A percentile compares a stretch with the other conserved stretches of the same genome.
Conservation (phyloP, 2,797 vertebrate genomes). For the Tiaroga cobitis region DNA sequence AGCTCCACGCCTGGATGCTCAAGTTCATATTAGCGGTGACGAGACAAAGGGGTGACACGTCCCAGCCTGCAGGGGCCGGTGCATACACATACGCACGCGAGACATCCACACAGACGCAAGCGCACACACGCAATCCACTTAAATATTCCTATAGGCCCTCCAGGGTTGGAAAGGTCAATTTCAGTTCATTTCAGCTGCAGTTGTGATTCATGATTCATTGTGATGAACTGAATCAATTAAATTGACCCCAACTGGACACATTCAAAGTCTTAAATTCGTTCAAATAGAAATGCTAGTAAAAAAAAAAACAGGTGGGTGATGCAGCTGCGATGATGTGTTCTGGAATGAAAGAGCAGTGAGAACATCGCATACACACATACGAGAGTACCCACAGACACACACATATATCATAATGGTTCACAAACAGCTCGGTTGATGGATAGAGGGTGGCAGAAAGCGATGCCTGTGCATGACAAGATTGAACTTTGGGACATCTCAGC, state of each 20-base stretch:
- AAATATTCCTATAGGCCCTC: slow-evolving; percentile 36
- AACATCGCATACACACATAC: slow-evolving; percentile 37
- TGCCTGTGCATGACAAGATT: slow-evolving; percentile 78
- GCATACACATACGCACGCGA: slow-evolving; percentile 31
- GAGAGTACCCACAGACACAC: slow-evolving; percentile 36
- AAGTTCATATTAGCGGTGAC: slow-evolving; percentile 79
- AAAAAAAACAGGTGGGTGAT: background rate
- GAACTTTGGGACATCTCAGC: slow-evolving; percentile 79
- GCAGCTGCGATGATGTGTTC: slow-evolving; percentile 1
- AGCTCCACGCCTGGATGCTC: slow-evolving; percentile 75
- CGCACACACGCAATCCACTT: background rate
- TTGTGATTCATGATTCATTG: background rate
- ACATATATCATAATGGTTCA: slow-evolving; percentile 61
- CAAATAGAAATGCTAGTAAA: background rate
- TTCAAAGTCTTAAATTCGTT: background rate
- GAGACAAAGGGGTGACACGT: slow-evolving; percentile 78
- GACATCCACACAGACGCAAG: slow-evolving; percentile 45
- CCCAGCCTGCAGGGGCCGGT: slow-evolving; percentile 67
- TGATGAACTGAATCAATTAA: background rate
- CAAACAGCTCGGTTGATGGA: slow-evolving; percentile 68
- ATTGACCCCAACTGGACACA: background rate
- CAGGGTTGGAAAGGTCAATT: slow-evolving; percentile 11
- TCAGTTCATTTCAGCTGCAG: slow-evolving; percentile 1
- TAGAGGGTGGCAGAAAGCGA: slow-evolving; percentile 76
- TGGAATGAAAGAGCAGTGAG: slow-evolving; percentile 3